phyloP scores from a whole-genome alignment of 2,113 vertebrate species.

The Ciconia stormi region DNA sequence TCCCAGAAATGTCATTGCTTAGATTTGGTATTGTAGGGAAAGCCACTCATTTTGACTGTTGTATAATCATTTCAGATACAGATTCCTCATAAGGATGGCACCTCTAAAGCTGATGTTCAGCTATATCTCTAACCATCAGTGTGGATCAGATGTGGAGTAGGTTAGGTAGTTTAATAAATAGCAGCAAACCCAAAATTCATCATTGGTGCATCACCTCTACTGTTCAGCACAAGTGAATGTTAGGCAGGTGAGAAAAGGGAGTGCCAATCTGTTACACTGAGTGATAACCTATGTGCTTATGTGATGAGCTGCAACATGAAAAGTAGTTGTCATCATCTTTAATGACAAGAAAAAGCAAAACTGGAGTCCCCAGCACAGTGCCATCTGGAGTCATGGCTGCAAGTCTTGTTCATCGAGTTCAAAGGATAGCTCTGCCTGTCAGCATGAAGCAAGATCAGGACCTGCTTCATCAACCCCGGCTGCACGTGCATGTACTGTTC shows the following conservation, averaged over 20 bases:
- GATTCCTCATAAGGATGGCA: background rate
- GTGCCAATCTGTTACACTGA: background rate
- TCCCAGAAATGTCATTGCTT: conserved; percentile 17
- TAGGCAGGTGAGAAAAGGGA: background rate
- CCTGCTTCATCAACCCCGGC: background rate
- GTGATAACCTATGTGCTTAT: background rate
- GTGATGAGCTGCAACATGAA: background rate
- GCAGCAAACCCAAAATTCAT: background rate
- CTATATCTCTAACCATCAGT: background rate
- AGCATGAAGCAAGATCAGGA: background rate
- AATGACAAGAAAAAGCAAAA: background rate
- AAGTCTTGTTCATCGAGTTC: background rate
- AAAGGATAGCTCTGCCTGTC: background rate
- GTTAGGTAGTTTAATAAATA: background rate
- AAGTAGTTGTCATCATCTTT: background rate
- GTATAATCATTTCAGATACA: background rate
- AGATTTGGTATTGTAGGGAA: background rate
- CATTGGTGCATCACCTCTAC: background rate
- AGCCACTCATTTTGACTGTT: background rate
- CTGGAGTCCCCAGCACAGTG: background rate
- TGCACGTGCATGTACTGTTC: background rate
- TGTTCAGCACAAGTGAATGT: background rate
- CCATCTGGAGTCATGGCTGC: background rate
- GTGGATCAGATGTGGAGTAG: background rate
- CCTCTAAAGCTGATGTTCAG: background rate